A percentile compares a stretch with the other conserved stretches of the same genome.
These are phyloP conservation scores for Poeciliopsis turneri DNA, from an alignment of 2,797 vertebrate species.

Conservation along the genomic window DNA sequence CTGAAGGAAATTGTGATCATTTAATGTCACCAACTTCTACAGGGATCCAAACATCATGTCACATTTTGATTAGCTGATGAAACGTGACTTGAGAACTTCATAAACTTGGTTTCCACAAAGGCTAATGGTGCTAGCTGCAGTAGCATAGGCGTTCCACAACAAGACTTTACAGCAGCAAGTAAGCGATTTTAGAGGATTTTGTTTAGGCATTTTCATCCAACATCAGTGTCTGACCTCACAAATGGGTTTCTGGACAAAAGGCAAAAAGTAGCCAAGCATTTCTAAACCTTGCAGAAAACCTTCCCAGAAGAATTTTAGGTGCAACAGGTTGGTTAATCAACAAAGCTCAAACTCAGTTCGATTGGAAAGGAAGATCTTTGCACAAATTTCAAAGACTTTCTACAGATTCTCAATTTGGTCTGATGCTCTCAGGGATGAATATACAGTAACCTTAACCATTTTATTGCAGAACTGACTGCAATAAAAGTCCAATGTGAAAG, in stretches of 20 bases:
- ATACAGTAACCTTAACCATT: too few relatives aligned
- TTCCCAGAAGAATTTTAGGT: neutral
- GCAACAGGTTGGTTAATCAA: neutral
- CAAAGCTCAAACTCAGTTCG: neutral
- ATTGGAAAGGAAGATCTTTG: neutral
- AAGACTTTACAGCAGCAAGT: neutral
- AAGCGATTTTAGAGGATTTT: neutral
- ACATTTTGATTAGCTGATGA: neutral
- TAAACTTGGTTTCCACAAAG: neutral
- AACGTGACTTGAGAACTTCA: neutral
- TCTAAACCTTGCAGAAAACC: neutral
- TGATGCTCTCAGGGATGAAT: neutral
- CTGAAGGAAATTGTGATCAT: neutral
- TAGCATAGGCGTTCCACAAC: neutral
- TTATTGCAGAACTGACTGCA: too few relatives aligned
- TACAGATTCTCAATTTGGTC: neutral
- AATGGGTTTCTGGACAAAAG: neutral
- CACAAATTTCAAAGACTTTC: neutral
- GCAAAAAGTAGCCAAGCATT: neutral
- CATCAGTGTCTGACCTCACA: neutral
- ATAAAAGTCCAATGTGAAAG: too few relatives aligned
- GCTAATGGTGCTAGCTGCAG: neutral
- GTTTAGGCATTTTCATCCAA: neutral
- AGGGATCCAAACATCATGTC: neutral
- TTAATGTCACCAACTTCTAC: neutral